Conservation (phyloP, 2,113 vertebrate species). For the Platysteira castanea region DNA sequence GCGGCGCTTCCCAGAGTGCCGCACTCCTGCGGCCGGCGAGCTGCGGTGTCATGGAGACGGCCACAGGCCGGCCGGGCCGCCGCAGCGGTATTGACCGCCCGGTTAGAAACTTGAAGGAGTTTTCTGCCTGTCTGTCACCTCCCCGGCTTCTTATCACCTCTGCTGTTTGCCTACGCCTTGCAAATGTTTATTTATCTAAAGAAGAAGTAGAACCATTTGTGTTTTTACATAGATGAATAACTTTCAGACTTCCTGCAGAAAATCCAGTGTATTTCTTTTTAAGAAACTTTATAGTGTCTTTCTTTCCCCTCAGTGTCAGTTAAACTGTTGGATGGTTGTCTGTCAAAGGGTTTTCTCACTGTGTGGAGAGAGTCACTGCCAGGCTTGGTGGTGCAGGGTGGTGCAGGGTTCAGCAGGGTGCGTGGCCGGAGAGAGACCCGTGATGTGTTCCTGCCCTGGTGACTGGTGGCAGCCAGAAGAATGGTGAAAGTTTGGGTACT, state of each 20-base stretch:
- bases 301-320: background rate
- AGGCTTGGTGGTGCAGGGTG: rapidly evolving
- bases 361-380: background rate
- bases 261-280: background rate
- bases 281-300: background rate
- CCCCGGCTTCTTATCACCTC: background rate
- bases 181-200: background rate
- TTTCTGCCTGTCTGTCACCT: background rate
- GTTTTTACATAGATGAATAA: background rate
- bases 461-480: background rate
- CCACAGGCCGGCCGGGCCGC: background rate
- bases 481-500: background rate
- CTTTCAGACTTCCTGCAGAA: background rate
- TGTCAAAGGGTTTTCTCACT: background rate
- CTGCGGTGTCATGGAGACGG: constrained; percentile 24
- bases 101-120: rapidly evolving
- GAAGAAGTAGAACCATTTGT: background rate
- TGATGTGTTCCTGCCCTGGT: background rate
- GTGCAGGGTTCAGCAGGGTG: background rate
- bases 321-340: background rate
- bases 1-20: background rate
- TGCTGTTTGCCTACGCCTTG: background rate
- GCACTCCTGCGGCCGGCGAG: background rate
- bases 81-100: background rate
- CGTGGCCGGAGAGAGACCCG: rapidly evolving